Percentiles rank a stretch among this genome's conserved stretches.
Evolutionary conservation across 1,140 invertebrate genomes (phyloP).

Genomic region (Achatina immaculata): DNA sequence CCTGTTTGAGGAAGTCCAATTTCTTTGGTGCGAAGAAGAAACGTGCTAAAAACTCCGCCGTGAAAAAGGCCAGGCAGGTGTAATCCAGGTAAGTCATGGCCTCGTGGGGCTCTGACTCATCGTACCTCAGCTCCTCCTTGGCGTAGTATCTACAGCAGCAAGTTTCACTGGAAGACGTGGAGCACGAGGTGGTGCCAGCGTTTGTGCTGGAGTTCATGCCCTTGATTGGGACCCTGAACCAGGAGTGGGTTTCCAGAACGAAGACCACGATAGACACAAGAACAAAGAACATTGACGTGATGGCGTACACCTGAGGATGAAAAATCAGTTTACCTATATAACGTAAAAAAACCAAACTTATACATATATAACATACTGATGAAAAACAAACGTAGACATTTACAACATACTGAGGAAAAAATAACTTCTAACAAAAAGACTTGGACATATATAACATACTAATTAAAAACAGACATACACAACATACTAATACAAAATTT

Average conservation of each 20-base stretch:
- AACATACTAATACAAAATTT: too few relatives aligned
- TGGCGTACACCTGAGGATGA: slow-evolving; percentile 58
- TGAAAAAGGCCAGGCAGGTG: slow-evolving; percentile 64
- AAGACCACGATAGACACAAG: slow-evolving; percentile 67
- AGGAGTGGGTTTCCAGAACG: slow-evolving; percentile 65
- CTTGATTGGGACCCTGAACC: slow-evolving; percentile 55
- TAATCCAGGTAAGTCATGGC: slow-evolving; percentile 65
- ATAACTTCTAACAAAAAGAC: too few relatives aligned
- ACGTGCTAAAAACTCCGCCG: slow-evolving; percentile 57
- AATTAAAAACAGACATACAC: too few relatives aligned
- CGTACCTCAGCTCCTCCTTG: slow-evolving; percentile 41
- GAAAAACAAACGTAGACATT: too few relatives aligned
- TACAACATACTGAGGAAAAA: too few relatives aligned
- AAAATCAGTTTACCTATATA: too few relatives aligned
- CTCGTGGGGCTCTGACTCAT: slow-evolving; percentile 56
- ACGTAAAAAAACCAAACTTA: too few relatives aligned
- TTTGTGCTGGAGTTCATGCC: slow-evolving; percentile 47
- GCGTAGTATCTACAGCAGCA: slow-evolving; percentile 53
- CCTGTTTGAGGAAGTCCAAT: slow-evolving; percentile 54
- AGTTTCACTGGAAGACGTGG: slow-evolving; percentile 8
- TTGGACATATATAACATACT: too few relatives aligned
- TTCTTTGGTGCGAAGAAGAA: slow-evolving; percentile 63
- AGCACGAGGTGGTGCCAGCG: slow-evolving; percentile 29
- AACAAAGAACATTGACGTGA: slow-evolving; percentile 68
- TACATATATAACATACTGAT: too few relatives aligned